These are phyloP conservation scores for Dicyrtoma fusca DNA, from an alignment of 2,888 invertebrate species.

Conservation along the genomic window DNA sequence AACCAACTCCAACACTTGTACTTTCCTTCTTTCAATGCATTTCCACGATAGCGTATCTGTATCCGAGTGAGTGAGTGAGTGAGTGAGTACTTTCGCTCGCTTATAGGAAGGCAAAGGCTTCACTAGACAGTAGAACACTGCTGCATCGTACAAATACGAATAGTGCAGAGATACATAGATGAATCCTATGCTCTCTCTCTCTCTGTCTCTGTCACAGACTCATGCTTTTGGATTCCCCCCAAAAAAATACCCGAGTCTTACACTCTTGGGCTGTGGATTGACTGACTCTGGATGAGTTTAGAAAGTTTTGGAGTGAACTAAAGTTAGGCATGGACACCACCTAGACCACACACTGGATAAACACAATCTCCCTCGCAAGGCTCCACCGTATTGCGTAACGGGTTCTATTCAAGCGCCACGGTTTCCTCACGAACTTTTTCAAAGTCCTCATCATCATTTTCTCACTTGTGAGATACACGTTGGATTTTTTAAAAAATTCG, in stretches of 20 bases:
- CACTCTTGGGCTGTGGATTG: no score
- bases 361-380: constrained; percentile 11
- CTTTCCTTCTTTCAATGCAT: background rate
- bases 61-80: background rate
- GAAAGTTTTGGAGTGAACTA: constrained; percentile 13
- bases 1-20: background rate
- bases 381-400: constrained; percentile 3
- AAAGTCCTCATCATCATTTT: background rate
- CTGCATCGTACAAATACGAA: no score
- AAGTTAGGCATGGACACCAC: constrained; percentile 39
- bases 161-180: no score
- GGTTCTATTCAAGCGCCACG: constrained; percentile 40
- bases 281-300: background rate
- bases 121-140: no score
- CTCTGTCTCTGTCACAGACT: background rate
- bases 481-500: background rate
- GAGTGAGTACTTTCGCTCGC: no score
- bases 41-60: background rate
- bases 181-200: background rate
- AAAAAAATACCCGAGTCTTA: background rate
- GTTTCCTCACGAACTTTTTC: constrained; percentile 37
- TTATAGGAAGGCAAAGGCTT: no score
- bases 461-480: background rate
- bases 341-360: constrained; percentile 36
- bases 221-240: background rate